phyloP scores from a whole-genome alignment of 2,888 invertebrate species.

The Romanomermis culicivorax region DNA sequence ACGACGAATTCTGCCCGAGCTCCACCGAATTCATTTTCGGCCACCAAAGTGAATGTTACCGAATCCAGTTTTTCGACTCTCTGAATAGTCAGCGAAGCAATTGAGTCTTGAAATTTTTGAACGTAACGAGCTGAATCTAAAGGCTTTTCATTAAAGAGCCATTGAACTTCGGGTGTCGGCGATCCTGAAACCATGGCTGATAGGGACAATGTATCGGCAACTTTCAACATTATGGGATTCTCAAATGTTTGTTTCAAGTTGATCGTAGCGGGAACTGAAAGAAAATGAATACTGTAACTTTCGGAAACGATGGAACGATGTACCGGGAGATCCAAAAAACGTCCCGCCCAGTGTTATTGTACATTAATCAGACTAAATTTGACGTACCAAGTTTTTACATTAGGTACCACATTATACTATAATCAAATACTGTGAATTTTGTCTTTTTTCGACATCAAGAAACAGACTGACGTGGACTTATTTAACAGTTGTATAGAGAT shows the following conservation, averaged over 20 bases:
- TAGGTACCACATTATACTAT: too few species aligned
- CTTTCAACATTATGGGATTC: neutral
- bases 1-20: conserved; percentile 47
- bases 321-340: too few species aligned
- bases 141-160: conserved; percentile 12
- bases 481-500: too few species aligned
- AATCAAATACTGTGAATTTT: too few species aligned
- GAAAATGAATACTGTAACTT: too few species aligned
- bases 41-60: conserved; percentile 49
- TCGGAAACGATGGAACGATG: too few species aligned
- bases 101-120: conserved; percentile 15
- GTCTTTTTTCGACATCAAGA: too few species aligned
- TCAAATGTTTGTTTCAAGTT: conserved; percentile 2
- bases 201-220: neutral
- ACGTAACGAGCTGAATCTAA: conserved; percentile 16
- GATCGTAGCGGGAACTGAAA: conserved; percentile 5
- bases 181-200: neutral
- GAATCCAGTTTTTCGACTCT: conserved; percentile 41
- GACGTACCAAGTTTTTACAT: too few species aligned
- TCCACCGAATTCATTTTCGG: conserved; percentile 50
- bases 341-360: too few species aligned
- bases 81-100: conserved; percentile 38
- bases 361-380: too few species aligned
- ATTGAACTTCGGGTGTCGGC: conserved; percentile 3
- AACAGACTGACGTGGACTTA: too few species aligned